phyloP scores from a whole-genome alignment of 1,140 invertebrate species.

The Dendrolimus kikuchii region DNA sequence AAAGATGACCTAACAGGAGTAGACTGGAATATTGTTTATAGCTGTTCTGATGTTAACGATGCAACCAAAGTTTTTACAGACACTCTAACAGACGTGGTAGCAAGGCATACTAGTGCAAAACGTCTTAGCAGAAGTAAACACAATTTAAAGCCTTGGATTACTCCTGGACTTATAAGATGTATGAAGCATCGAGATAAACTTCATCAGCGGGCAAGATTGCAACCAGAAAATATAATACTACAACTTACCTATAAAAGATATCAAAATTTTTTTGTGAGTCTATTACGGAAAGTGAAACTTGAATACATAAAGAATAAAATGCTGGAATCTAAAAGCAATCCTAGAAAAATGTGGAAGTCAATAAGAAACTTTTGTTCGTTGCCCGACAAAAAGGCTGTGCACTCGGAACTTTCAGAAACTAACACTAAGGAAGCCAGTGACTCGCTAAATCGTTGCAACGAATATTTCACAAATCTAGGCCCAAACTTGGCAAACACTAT shows the following conservation, averaged over 20 bases:
- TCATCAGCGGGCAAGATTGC: constrained; percentile 4
- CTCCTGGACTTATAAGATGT: constrained; percentile 14
- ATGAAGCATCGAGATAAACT: constrained; percentile 13
- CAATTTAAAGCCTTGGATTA: constrained; percentile 19
- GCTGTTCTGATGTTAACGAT: neutral
- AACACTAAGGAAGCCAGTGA: no score
- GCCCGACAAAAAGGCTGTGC: no score
- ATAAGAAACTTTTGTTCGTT: constrained; percentile 15
- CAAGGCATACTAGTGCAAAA: neutral
- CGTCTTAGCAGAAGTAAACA: constrained; percentile 6
- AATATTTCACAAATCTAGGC: constrained; percentile 16
- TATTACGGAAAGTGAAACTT: constrained; percentile 18
- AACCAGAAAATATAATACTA: constrained; percentile 8
- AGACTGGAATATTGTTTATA: neutral
- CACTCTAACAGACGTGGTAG: neutral
- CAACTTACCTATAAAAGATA: constrained; percentile 13
- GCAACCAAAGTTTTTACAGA: neutral
- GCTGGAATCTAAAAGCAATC: constrained; percentile 9
- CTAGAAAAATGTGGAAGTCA: constrained; percentile 16
- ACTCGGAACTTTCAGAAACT: no score
- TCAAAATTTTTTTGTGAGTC: constrained; percentile 15
- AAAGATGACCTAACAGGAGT: neutral
- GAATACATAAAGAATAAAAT: constrained; percentile 13
- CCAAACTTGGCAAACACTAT: constrained; percentile 14
- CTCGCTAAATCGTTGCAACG: constrained; percentile 8